These are phyloP conservation scores for Phaonia tiefii DNA, from an alignment of 2,888 invertebrate genomes.

Conservation along the genomic window DNA sequence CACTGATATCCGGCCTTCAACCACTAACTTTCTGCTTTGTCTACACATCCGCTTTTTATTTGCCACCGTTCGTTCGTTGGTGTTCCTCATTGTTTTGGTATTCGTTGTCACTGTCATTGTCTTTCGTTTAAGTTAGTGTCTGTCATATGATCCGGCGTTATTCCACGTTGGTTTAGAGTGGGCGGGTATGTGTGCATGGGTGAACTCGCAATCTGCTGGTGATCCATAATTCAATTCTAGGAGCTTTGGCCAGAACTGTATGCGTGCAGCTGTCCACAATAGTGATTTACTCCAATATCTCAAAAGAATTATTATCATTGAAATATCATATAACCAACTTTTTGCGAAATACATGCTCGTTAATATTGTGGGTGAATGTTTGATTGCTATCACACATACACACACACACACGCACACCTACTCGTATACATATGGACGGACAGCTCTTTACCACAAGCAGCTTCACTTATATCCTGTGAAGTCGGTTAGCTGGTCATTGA, in stretches of 20 bases:
- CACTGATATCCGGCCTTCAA: slow-evolving; percentile 31
- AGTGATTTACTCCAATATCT: slow-evolving; percentile 53
- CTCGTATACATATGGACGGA: too few species aligned
- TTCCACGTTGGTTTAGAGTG: background rate
- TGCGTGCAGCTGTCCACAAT: slow-evolving; percentile 42
- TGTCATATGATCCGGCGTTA: slow-evolving; percentile 43
- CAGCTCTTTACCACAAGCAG: too few species aligned
- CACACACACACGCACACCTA: too few species aligned
- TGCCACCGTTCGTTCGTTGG: background rate
- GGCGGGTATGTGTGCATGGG: background rate
- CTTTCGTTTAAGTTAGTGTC: slow-evolving; percentile 27
- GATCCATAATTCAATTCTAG: slow-evolving; percentile 60
- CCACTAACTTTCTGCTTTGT: slow-evolving; percentile 55
- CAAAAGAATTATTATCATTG: slow-evolving; percentile 48
- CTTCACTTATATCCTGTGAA: background rate
- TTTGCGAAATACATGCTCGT: background rate
- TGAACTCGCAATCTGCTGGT: slow-evolving; percentile 49
- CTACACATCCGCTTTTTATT: slow-evolving; percentile 30
- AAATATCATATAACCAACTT: slow-evolving; percentile 32
- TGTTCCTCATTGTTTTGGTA: background rate
- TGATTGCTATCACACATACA: too few species aligned
- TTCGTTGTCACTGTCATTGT: slow-evolving; percentile 19
- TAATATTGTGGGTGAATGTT: too few species aligned
- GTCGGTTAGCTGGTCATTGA: background rate
- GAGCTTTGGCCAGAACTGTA: slow-evolving; percentile 31